Conservation (phyloP, 2,888 invertebrate genomes). For the Eueremaeus valkanovi region DNA sequence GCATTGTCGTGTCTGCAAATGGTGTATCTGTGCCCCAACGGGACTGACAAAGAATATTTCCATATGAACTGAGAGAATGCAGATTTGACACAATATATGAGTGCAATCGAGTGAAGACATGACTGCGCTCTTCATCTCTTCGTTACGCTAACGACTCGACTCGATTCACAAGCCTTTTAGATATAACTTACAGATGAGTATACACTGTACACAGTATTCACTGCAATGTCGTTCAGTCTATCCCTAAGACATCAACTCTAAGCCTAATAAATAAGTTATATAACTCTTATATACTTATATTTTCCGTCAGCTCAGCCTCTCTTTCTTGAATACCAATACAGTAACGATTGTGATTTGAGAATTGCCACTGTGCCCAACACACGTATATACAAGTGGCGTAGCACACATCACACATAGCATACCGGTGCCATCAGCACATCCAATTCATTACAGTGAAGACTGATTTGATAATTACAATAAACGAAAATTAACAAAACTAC, state of each 20-base stretch:
- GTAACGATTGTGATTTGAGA: neutral
- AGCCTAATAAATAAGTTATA: neutral
- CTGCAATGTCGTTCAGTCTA: neutral
- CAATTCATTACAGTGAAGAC: too few species aligned
- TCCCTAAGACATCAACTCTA: neutral
- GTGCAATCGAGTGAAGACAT: too few species aligned
- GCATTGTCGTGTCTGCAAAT: conserved; percentile 33
- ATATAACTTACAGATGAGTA: too few species aligned
- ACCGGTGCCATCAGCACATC: too few species aligned
- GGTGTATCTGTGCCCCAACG: conserved; percentile 21
- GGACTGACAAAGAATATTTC: conserved; percentile 6
- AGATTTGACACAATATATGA: conserved; percentile 29
- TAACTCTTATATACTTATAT: conserved; percentile 6
- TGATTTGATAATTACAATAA: too few species aligned
- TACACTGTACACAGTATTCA: neutral
- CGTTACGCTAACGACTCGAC: conserved; percentile 1
- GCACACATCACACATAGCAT: neutral
- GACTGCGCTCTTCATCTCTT: neutral
- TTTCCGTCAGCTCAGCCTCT: neutral
- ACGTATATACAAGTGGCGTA: neutral
- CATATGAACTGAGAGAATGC: conserved; percentile 19
- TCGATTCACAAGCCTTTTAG: neutral
- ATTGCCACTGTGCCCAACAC: neutral
- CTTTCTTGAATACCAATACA: neutral
- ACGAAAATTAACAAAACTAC: too few species aligned